These are phyloP conservation scores for Balaeniceps rex DNA, from an alignment of 2,113 vertebrate species.

Conservation along the genomic window DNA sequence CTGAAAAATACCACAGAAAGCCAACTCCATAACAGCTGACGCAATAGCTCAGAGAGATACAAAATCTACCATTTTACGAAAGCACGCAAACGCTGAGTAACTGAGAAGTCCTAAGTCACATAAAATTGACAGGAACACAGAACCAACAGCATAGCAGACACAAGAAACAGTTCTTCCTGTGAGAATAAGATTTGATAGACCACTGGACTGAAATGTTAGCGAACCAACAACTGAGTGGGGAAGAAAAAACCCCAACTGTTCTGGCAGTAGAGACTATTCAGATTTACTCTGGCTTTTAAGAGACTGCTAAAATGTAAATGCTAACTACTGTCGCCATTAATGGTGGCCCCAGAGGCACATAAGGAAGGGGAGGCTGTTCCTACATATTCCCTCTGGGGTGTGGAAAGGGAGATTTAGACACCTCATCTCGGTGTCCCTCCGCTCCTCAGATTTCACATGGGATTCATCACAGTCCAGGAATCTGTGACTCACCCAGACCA, in stretches of 20 bases:
- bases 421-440: background rate
- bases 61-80: rapidly evolving
- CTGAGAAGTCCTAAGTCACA: background rate
- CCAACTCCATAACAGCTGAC: rapidly evolving
- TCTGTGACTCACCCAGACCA: background rate
- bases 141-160: background rate
- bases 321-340: background rate
- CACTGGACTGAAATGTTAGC: background rate
- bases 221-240: rapidly evolving
- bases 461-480: background rate
- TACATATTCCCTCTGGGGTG: background rate
- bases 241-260: background rate
- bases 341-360: background rate
- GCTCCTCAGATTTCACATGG: background rate
- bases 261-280: background rate
- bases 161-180: background rate
- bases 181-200: background rate
- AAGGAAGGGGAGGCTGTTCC: background rate
- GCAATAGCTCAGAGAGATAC: background rate
- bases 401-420: background rate
- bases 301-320: background rate
- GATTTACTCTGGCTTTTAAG: background rate
- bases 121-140: background rate
- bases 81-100: background rate
- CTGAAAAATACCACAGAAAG: background rate